Conservation (phyloP, 2,888 invertebrate genomes). For the Stenoptilia bipunctidactyla region DNA sequence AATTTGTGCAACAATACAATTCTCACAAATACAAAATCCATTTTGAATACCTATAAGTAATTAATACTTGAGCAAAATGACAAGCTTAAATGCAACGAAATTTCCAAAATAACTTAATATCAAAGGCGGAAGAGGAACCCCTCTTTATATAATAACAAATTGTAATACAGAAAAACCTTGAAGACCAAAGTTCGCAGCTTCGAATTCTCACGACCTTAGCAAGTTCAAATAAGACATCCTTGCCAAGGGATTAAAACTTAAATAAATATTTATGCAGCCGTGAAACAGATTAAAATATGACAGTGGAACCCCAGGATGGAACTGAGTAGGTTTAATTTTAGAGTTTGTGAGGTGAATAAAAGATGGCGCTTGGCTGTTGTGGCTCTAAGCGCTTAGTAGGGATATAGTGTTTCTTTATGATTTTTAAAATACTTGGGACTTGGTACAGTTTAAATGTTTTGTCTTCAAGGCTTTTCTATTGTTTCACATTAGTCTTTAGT, state of each 20-base stretch:
- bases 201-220: conserved; percentile 16
- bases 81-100: too few species aligned
- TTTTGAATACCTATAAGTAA: too few species aligned
- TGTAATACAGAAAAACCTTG: neutral
- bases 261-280: conserved; percentile 45
- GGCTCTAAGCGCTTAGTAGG: neutral
- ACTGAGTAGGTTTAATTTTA: conserved; percentile 3
- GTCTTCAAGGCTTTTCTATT: too few species aligned
- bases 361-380: neutral
- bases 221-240: conserved; percentile 17
- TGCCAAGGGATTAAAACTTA: conserved; percentile 32
- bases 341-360: conserved; percentile 1
- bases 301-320: conserved; percentile 7
- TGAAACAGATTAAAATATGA: conserved; percentile 37
- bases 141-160: conserved; percentile 1
- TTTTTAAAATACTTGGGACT: neutral
- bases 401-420: neutral
- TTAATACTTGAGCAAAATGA: too few species aligned
- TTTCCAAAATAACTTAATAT: too few species aligned
- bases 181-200: conserved; percentile 6
- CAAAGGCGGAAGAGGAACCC: too few species aligned
- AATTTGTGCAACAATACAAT: too few species aligned
- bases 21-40: too few species aligned
- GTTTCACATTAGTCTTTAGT: too few species aligned
- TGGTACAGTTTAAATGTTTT: too few species aligned